phyloP scores from a whole-genome alignment of 2,888 invertebrate genomes.

The Euplexia lucipara region DNA sequence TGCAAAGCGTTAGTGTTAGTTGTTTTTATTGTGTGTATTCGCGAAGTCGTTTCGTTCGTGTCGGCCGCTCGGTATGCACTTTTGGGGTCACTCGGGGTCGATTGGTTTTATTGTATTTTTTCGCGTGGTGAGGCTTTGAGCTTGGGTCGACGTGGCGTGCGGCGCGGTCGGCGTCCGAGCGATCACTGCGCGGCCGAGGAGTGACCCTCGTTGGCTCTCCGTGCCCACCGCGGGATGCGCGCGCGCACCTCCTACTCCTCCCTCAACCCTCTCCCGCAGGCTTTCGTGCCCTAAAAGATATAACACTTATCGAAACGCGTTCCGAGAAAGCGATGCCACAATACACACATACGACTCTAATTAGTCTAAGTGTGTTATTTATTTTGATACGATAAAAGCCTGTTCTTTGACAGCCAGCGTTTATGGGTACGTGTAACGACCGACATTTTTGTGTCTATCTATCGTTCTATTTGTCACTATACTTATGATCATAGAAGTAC shows the following conservation, averaged over 20 bases:
- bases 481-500: constrained; percentile 23
- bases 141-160: constrained; percentile 69
- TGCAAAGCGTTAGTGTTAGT: constrained; percentile 79
- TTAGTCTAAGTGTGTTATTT: constrained; percentile 80
- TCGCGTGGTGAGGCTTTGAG: constrained; percentile 64
- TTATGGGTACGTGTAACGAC: constrained; percentile 54
- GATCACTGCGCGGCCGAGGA: constrained; percentile 75
- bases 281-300: constrained; percentile 73
- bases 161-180: constrained; percentile 82
- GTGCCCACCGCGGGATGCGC: constrained; percentile 59
- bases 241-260: constrained; percentile 67
- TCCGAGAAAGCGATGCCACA: constrained; percentile 74
- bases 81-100: constrained; percentile 86
- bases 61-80: constrained; percentile 83
- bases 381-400: constrained; percentile 70
- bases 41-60: constrained; percentile 87
- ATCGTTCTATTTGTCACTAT: constrained; percentile 22
- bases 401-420: constrained; percentile 51
- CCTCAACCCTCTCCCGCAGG: constrained; percentile 75
- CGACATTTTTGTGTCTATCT: constrained; percentile 42
- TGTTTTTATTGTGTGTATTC: constrained; percentile 70
- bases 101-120: constrained; percentile 73
- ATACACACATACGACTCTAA: constrained; percentile 71
- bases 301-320: constrained; percentile 76
- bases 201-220: constrained; percentile 48